Evolutionary conservation across 2,113 vertebrate species (phyloP), one percentile per base, ranked within the genome.

Genomic region (Oreocharis arfaki): DNA sequence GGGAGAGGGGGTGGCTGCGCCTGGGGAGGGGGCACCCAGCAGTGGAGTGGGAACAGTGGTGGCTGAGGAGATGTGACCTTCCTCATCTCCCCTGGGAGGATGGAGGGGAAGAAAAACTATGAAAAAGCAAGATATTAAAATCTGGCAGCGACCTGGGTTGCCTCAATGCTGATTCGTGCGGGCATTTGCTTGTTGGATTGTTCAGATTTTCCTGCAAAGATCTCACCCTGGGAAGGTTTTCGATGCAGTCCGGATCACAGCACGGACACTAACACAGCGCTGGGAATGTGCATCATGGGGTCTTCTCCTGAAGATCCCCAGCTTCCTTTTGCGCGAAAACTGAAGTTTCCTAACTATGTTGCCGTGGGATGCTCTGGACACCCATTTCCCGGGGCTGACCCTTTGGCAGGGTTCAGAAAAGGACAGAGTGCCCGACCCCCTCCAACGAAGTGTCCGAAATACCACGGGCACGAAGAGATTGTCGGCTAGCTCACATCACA

Each of bases 401-500:
- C 39, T 26, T 69, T 1, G 7, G 15, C 1, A 20, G 20, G 15
- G 2, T 4, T 27, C 19, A 20, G n/a, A 68, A 50, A 77, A 1
- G 27, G 57, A 7, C 32, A 26, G 0, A 0, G 5, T 4, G 16
- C 39, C 33, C 4, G 3, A 52, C 12, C 28, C 24, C 9, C 8
- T 68, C 35, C 42, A 22, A 2, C 2, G 2, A 32, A n/a, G 9
- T 2, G 13, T 10, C 55, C 35, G 0, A 76, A 69, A 47, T 1
- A 21, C 46, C 69, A 10, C 14, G 2, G 12, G 24, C n/a, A 32
- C 0, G 4, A 53, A 12, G 17, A 22, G 24, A 27, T 11, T 16
- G 18, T 5, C 7, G 5, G 21, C 17, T 59, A 39, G 53, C 23
- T 32, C 10, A 0, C 5, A 16, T 18, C 3, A 0, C 10, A 2